A percentile compares a stretch with the other conserved stretches of the same genome.
phyloP scores from a whole-genome alignment of 2,113 vertebrate species.

The Amia ocellicauda region DNA sequence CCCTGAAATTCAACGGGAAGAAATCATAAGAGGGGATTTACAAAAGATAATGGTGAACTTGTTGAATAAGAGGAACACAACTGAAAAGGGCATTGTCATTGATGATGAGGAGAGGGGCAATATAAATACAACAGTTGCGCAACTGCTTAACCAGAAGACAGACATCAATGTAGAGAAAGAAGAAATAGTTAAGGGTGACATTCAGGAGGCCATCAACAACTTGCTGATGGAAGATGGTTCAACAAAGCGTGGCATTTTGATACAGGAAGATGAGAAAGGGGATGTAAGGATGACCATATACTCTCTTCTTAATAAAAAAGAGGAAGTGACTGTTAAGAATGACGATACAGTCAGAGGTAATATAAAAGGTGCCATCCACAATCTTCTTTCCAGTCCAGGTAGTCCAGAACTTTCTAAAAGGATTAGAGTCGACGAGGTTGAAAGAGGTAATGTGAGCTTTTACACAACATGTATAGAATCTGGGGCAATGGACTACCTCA shows the following conservation, averaged over 20 bases:
- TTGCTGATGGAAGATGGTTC: slow-evolving; percentile 64
- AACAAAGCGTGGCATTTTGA: slow-evolving; percentile 79
- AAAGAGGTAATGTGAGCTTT: slow-evolving; percentile 86
- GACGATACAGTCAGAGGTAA: slow-evolving; percentile 75
- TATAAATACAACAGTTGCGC: slow-evolving; percentile 72
- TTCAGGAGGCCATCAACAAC: slow-evolving; percentile 77
- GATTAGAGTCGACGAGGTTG: slow-evolving; percentile 70
- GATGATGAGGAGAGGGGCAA: slow-evolving; percentile 82
- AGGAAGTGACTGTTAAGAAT: slow-evolving; percentile 52
- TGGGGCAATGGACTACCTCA: slow-evolving; percentile 82
- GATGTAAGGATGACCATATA: slow-evolving; percentile 87
- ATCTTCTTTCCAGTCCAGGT: slow-evolving; percentile 64
- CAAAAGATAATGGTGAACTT: slow-evolving; percentile 82
- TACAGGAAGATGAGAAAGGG: slow-evolving; percentile 89
- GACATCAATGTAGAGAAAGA: slow-evolving; percentile 67
- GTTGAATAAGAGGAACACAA: slow-evolving; percentile 63
- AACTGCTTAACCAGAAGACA: slow-evolving; percentile 72
- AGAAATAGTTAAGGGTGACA: slow-evolving; percentile 77
- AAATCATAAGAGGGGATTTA: slow-evolving; percentile 77
- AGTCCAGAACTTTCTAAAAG: slow-evolving; percentile 53
- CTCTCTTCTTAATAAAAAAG: slow-evolving; percentile 78
- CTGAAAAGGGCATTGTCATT: slow-evolving; percentile 64
- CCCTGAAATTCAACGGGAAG: slow-evolving; percentile 84
- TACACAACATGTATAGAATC: slow-evolving; percentile 89
- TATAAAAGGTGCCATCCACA: slow-evolving; percentile 71